Evolutionary conservation across 2,888 invertebrate genomes (phyloP), one percentile per base, ranked within the genome.

Genomic region (Hanleya hanleyi): DNA sequence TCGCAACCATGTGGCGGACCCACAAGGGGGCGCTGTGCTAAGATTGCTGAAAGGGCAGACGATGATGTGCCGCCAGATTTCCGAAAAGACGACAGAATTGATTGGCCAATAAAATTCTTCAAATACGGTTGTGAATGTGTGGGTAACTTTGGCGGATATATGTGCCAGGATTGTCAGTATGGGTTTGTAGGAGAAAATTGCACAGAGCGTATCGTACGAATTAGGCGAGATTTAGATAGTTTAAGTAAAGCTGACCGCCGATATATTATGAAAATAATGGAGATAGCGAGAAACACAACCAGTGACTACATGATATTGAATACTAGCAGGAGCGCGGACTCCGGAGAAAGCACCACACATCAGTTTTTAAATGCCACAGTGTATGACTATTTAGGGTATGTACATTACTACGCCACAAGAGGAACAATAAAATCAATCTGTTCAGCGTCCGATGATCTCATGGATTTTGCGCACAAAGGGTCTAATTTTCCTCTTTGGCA

Each of bases 401-500:
- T 64, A 5, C 64, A 64, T 37, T 64, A 64, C 35, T 64, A 64
- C 37, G 64, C 37, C 5, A 35, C 64, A 1, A 18, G 64, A 15
- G 26, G 9, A n/a, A 64, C 64, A 15, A 64, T 22, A 15, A 5
- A 35, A 18, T 18, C n/a, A 3, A 35, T 22, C n/a, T 64, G 64
- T 35, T 15, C 15, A 29, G 15, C 32, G 18, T 18, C 64, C 18
- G n/a, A 33, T n/a, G 18, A 22, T 37, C n/a, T n/a, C 12, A 2
- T 37, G 9, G 64, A 64, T 9, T 64, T 18, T 37, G 64, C 64
- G 18, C 64, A 64, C 64, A 64, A 37, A 35, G 64, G 64, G 2
- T 64, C 64, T 18, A 37, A 35, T 36, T 64, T 64, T n/a, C 64
- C 64, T 1, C 35, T 64, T 2, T 64, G 64, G 64, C 64, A 64